Evolutionary conservation across 2,113 vertebrate species (phyloP).

Genomic region (Psittacula cyanocephala): DNA sequence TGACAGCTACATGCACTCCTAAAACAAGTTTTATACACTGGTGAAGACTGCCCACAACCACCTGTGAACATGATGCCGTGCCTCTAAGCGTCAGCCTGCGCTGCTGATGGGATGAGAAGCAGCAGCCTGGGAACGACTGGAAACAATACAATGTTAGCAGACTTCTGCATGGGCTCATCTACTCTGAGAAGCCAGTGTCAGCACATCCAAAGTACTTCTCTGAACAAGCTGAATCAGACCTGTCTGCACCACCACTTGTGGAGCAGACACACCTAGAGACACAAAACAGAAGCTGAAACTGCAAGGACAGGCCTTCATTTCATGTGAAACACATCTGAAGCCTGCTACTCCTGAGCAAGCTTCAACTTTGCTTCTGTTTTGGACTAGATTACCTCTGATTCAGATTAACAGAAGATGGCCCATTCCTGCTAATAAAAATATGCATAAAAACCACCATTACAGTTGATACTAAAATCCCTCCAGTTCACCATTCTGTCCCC

Average conservation of each 20-base stretch:
- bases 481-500: neutral
- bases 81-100: neutral
- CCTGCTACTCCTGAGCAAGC: neutral
- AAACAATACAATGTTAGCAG: neutral
- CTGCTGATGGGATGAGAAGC: neutral
- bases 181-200: neutral
- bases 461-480: neutral
- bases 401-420: neutral
- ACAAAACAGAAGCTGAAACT: neutral
- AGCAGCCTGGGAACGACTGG: neutral
- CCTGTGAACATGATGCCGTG: fast-evolving
- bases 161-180: neutral
- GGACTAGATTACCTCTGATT: neutral
- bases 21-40: neutral
- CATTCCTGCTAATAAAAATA: neutral
- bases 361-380: neutral
- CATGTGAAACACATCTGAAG: neutral
- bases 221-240: neutral
- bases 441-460: fast-evolving
- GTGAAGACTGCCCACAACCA: neutral
- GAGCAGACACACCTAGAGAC: neutral
- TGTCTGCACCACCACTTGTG: neutral
- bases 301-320: neutral
- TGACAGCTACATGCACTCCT: neutral
- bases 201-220: neutral